Evolutionary conservation across 1,140 invertebrate species (phyloP).

Genomic region (Diorhabda elongata): DNA sequence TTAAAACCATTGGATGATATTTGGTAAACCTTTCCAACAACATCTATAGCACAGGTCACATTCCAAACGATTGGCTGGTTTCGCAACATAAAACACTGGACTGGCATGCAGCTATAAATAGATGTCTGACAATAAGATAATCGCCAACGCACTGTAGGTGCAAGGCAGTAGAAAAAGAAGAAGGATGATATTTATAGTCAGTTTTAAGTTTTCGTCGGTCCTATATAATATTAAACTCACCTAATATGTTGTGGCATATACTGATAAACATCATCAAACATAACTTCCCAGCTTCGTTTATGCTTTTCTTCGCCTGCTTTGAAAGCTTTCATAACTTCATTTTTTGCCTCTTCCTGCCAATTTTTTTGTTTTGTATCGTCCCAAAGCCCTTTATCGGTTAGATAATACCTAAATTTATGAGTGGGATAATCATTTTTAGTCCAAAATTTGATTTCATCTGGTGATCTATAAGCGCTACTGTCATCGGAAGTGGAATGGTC

Average conservation of each 20-base stretch:
- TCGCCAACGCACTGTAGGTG: too few species aligned
- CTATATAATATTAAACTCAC: neutral
- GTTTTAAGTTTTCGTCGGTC: too few species aligned
- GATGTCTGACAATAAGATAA: neutral
- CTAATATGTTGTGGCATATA: neutral
- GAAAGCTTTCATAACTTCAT: slow-evolving; percentile 76
- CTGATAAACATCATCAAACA: neutral
- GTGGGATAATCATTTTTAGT: slow-evolving; percentile 78
- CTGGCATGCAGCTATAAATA: slow-evolving; percentile 11
- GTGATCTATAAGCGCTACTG: slow-evolving; percentile 87
- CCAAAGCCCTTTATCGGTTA: slow-evolving; percentile 79
- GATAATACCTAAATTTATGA: slow-evolving; percentile 72
- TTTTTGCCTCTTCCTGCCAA: slow-evolving; percentile 66
- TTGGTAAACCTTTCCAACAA: slow-evolving; percentile 7
- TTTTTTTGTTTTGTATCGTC: slow-evolving; percentile 70
- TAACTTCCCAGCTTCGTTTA: neutral
- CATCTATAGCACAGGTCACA: neutral
- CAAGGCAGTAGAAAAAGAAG: too few species aligned
- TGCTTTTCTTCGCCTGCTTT: slow-evolving; percentile 64
- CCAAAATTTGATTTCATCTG: slow-evolving; percentile 84
- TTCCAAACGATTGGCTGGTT: slow-evolving; percentile 4
- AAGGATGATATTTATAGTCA: too few species aligned
- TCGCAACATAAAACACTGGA: neutral
- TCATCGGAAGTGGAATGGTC: slow-evolving; percentile 99
- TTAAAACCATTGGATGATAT: neutral